Percentiles rank a stretch among this genome's conserved stretches.
phyloP scores from a whole-genome alignment of 1,140 invertebrate species.

The Drosophila persimilis region DNA sequence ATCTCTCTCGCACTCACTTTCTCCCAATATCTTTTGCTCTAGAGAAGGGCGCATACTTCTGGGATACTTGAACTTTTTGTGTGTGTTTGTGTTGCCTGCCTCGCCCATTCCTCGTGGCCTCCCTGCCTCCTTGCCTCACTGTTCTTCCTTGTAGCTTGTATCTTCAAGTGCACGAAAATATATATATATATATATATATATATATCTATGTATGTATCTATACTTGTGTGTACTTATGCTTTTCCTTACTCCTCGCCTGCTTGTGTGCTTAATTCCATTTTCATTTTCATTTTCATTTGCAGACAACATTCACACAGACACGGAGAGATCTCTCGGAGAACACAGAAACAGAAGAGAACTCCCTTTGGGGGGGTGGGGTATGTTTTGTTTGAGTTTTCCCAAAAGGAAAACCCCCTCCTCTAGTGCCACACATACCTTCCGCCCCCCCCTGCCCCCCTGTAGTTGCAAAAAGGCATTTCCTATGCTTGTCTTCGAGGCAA shows the following conservation, averaged over 20 bases:
- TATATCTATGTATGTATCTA: neutral
- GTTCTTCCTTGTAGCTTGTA: constrained; percentile 13
- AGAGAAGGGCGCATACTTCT: constrained; percentile 41
- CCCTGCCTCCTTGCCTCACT: neutral
- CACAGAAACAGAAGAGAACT: constrained; percentile 4
- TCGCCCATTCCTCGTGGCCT: neutral
- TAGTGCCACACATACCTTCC: constrained; percentile 24
- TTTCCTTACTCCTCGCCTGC: neutral
- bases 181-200: neutral
- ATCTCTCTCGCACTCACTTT: constrained; percentile 26
- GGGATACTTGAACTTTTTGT: constrained; percentile 62
- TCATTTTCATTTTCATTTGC: constrained; percentile 72
- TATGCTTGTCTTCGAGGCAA: constrained; percentile 2
- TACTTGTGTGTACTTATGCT: constrained; percentile 23
- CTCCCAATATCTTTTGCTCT: neutral
- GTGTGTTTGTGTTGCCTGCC: constrained; percentile 26
- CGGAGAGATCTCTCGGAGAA: neutral
- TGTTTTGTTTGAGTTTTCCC: constrained; percentile 60
- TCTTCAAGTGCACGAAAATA: constrained; percentile 26
- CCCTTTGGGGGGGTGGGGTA: too few relatives aligned
- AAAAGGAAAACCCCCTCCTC: constrained; percentile 17
- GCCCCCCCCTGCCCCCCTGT: neutral
- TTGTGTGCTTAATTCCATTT: constrained; percentile 76
- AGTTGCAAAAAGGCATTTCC: neutral
- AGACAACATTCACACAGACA: constrained; percentile 20